These are phyloP conservation scores for Corbicula japonica DNA, from an alignment of 2,888 invertebrate genomes.

Conservation along the genomic window DNA sequence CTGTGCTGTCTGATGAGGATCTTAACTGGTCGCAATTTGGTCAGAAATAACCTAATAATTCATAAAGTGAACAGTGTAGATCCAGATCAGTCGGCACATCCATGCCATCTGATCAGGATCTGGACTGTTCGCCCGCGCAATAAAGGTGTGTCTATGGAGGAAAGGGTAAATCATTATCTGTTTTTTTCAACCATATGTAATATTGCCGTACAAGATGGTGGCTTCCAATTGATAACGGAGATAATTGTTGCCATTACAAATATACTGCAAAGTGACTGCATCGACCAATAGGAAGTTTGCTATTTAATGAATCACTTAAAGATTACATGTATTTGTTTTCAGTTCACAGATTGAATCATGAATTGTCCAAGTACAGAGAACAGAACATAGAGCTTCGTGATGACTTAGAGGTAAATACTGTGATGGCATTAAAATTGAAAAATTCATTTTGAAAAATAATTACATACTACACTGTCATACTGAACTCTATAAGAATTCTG, in stretches of 20 bases:
- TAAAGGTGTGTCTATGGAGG: too few relatives aligned
- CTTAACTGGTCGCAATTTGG: too few relatives aligned
- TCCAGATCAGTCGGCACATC: too few relatives aligned
- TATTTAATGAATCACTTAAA: neutral
- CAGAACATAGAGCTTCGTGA: slow-evolving; percentile 34
- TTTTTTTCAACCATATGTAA: neutral
- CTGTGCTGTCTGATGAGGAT: too few relatives aligned
- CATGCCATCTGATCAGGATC: too few relatives aligned
- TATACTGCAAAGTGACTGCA: too few relatives aligned
- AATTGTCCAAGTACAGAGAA: slow-evolving; percentile 86
- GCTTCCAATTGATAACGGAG: too few relatives aligned
- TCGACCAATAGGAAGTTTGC: too few relatives aligned
- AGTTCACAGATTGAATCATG: slow-evolving; percentile 73
- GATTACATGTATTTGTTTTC: slow-evolving; percentile 33
- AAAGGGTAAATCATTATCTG: neutral
- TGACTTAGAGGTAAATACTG: slow-evolving; percentile 44
- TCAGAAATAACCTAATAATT: too few relatives aligned
- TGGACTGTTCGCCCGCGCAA: too few relatives aligned
- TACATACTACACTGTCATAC: neutral
- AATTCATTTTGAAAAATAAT: neutral
- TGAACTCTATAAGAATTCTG: neutral
- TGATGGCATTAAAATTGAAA: neutral
- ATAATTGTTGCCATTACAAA: too few relatives aligned
- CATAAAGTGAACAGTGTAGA: too few relatives aligned
- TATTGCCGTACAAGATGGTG: neutral